These are phyloP conservation scores for Lasioglossum vierecki DNA, from an alignment of 2,888 invertebrate species.

Conservation along the genomic window DNA sequence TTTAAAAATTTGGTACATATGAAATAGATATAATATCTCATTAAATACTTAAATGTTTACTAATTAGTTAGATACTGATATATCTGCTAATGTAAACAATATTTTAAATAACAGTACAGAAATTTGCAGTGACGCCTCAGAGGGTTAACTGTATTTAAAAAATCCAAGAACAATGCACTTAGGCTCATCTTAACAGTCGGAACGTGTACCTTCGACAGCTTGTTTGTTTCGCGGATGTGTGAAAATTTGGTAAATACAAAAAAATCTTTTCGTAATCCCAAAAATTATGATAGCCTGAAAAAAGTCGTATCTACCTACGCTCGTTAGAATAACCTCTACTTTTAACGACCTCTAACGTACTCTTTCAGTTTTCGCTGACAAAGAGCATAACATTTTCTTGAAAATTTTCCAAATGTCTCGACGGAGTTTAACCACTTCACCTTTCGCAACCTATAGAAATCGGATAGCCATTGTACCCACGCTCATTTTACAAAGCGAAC, in stretches of 20 bases:
- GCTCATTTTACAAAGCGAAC: background rate
- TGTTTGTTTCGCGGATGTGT: background rate
- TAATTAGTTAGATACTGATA: too few relatives aligned
- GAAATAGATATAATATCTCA: too few relatives aligned
- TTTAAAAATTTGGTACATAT: too few relatives aligned
- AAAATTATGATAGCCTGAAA: background rate
- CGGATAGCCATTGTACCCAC: background rate
- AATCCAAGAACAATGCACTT: background rate
- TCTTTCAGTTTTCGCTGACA: background rate
- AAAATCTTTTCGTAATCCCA: background rate
- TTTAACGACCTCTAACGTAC: background rate
- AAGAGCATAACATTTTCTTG: background rate
- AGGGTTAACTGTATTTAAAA: background rate
- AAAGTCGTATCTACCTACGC: background rate
- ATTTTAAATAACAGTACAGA: too few relatives aligned
- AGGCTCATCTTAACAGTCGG: background rate
- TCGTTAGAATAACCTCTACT: background rate
- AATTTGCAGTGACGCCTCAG: too few relatives aligned
- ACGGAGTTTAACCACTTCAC: background rate
- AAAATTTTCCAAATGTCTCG: background rate
- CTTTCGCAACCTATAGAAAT: background rate
- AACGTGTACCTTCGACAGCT: background rate
- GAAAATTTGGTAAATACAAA: background rate
- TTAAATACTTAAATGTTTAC: too few relatives aligned
- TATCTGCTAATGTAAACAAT: too few relatives aligned